A percentile compares a stretch with the other conserved stretches of the same genome.
Conservation (phyloP, 2,888 invertebrate genomes). For the Pristionchus mayeri region DNA sequence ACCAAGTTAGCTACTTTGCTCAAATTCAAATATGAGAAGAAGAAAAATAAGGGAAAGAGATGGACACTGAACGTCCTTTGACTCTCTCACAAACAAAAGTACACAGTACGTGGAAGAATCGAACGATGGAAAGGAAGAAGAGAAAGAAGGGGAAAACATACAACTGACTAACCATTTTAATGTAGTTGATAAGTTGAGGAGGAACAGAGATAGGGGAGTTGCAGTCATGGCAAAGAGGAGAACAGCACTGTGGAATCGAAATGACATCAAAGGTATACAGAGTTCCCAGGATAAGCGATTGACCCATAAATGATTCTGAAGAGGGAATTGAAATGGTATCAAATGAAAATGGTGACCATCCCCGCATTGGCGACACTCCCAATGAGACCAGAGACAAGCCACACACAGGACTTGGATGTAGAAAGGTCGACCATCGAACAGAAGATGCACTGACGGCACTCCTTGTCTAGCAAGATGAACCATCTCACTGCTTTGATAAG, state of each 20-base stretch:
- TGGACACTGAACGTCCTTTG: not conserved
- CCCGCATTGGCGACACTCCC: constrained; percentile 61
- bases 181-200: constrained; percentile 57
- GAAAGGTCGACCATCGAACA: constrained; percentile 57
- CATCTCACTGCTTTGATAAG: constrained; percentile 80
- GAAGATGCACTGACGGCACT: constrained; percentile 37
- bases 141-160: not conserved
- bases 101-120: constrained; percentile 23
- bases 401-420: constrained; percentile 57
- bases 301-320: constrained; percentile 85
- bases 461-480: constrained; percentile 10
- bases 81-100: constrained; percentile 40
- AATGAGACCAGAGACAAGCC: constrained; percentile 62
- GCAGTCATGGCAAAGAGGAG: constrained; percentile 59
- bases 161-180: constrained; percentile 54
- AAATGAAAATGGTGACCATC: constrained; percentile 6
- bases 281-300: constrained; percentile 92
- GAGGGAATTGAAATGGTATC: not conserved
- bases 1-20: too few relatives aligned
- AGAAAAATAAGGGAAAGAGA: not conserved
- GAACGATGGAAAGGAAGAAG: not conserved
- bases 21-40: too few relatives aligned
- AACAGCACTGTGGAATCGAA: constrained; percentile 87
- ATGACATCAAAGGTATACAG: constrained; percentile 99
- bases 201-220: constrained; percentile 57